Base-by-base conservation (phyloP, 2,888 invertebrate genomes). In the Blera fallax region DNA sequence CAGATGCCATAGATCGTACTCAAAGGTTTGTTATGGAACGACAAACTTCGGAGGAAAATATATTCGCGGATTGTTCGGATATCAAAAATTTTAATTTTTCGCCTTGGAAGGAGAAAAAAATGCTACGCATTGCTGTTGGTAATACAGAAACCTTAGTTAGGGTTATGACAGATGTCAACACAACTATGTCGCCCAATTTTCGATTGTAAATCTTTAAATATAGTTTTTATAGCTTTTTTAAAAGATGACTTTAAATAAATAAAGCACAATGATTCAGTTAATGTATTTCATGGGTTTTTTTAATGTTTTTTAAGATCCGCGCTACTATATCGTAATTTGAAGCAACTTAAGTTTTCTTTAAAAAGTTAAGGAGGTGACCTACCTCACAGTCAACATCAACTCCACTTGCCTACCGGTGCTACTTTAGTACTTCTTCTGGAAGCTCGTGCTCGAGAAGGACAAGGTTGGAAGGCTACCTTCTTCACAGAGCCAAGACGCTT, bases 11-110 rank as follows among this genome's bases (percentile, higher is more conserved):
- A 3, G 93, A 93, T 43, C 90, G 92, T 16, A 93, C 95, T 0
- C 96, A 96, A 88, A 93, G 94, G 3, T 92, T 93, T 82, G 96
- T 96, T 27, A 97, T 97, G 97, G 94, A 95, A 88, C 93, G 94
- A 0, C 91, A 93, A 0, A 92, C 93, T 14, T 89, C 92, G 8
- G 84, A 88, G 10, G 93, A 93, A 60, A 95, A 95, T 91, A 94
- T 94, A 0, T 93, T 94, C n/a, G 91, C 94, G 0, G 92, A 94
- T 88, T 97, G 97, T 91, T 91, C 91, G 67, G 93, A 94, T 14
- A 91, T 96, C 14, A 93, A 94, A 0, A 93, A 93, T 48, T 93
- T 94, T 0, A 92, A 94, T 88, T 93, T 95, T 73, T 89, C 89
- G 0, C 91, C 93, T 1, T 96, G 96, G 96, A 80, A 67, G 21